Conservation (phyloP, 2,888 invertebrate species). For the Euzetes globulus region DNA sequence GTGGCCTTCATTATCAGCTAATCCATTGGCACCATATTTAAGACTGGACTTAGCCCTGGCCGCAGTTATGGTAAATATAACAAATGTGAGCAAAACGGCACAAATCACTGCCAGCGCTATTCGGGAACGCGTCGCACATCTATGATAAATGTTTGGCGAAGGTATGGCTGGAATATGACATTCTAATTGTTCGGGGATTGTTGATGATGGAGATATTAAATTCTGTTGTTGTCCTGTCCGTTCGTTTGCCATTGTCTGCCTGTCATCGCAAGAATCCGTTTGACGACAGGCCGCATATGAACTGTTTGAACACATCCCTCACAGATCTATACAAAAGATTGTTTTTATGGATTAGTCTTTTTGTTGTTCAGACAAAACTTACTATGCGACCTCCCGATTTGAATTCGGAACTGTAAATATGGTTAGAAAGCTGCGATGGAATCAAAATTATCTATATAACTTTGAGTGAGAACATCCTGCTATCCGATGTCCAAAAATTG, state of each 20-base stretch:
- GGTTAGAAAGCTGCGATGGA: too few species aligned
- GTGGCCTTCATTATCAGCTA: background rate
- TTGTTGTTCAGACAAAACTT: too few species aligned
- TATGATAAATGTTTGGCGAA: slow-evolving; percentile 8
- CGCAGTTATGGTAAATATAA: slow-evolving; percentile 10
- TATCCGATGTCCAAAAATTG: too few species aligned
- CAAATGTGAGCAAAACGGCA: slow-evolving; percentile 23
- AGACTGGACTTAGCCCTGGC: background rate
- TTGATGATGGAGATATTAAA: slow-evolving; percentile 20
- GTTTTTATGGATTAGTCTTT: background rate
- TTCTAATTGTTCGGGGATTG: slow-evolving; percentile 26
- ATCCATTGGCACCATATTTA: background rate
- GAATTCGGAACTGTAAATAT: too few species aligned
- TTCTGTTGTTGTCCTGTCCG: slow-evolving; percentile 5
- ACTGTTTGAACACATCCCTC: background rate
- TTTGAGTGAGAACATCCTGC: too few species aligned
- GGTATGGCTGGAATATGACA: slow-evolving; percentile 22
- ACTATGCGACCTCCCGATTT: too few species aligned
- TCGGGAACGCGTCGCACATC: slow-evolving; percentile 16
- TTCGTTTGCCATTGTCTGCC: background rate
- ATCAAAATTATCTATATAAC: too few species aligned
- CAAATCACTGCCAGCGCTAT: slow-evolving; percentile 24
- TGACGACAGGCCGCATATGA: background rate
- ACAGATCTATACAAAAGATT: background rate
- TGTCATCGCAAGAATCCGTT: slow-evolving; percentile 5